phyloP scores from a whole-genome alignment of 2,113 vertebrate species.

The Python bivittatus region DNA sequence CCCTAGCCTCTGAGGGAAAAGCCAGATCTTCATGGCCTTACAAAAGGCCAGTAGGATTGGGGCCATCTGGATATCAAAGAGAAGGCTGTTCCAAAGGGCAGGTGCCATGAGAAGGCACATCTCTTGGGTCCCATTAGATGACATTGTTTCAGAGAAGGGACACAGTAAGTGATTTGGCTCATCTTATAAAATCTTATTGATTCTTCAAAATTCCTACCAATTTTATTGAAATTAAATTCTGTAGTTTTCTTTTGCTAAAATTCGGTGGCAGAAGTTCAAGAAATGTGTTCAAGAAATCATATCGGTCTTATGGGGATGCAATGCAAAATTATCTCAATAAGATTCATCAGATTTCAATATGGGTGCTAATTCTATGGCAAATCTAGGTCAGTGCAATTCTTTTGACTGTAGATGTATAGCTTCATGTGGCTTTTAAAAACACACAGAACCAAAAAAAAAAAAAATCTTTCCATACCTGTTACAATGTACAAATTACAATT shows the following conservation, averaged over 20 bases:
- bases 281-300: neutral
- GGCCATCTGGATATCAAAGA: neutral
- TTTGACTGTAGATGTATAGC: neutral
- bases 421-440: conserved; percentile 4
- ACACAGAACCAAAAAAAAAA: neutral
- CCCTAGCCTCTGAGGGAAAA: neutral
- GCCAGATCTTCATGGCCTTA: neutral
- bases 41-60: neutral
- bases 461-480: neutral
- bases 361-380: neutral
- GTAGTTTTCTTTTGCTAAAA: neutral
- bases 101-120: neutral
- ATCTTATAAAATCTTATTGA: neutral
- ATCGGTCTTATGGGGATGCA: neutral
- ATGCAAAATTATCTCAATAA: neutral
- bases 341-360: neutral
- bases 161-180: neutral
- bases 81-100: neutral
- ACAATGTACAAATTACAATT: neutral
- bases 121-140: neutral
- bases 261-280: neutral
- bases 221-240: neutral
- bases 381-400: neutral
- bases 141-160: neutral
- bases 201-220: neutral